phyloP scores from a whole-genome alignment of 2,888 invertebrate genomes.

The Hemistola chrysoprasaria region DNA sequence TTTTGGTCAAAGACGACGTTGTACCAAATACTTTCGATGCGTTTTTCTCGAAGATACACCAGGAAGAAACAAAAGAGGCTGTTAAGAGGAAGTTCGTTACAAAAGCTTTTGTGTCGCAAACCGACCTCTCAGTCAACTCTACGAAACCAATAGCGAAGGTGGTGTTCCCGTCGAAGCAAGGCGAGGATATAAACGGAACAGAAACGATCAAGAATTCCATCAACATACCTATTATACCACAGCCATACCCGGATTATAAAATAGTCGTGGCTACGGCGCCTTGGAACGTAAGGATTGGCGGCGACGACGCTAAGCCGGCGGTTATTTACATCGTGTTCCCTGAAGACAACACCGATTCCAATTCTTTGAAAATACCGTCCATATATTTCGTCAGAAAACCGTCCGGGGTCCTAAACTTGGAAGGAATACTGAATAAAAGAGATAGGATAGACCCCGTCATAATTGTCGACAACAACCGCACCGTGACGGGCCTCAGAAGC shows the following conservation, averaged over 20 bases:
- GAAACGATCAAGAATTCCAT: slow-evolving; percentile 33
- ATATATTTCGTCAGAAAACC: slow-evolving; percentile 59
- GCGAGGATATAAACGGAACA: slow-evolving; percentile 13
- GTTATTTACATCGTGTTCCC: slow-evolving; percentile 62
- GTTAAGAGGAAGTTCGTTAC: slow-evolving; percentile 31
- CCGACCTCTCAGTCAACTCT: slow-evolving; percentile 38
- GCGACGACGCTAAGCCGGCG: slow-evolving; percentile 38
- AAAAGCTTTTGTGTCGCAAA: slow-evolving; percentile 35
- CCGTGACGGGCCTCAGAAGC: slow-evolving; percentile 64
- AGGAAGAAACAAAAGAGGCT: slow-evolving; percentile 34
- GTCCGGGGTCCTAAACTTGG: slow-evolving; percentile 14
- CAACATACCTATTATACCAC: slow-evolving; percentile 53
- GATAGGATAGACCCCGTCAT: slow-evolving; percentile 49
- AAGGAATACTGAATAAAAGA: slow-evolving; percentile 29
- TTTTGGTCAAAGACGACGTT: slow-evolving; percentile 42
- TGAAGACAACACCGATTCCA: slow-evolving; percentile 38
- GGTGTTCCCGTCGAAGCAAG: slow-evolving; percentile 33
- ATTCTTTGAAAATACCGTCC: slow-evolving; percentile 45
- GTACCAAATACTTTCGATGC: slow-evolving; percentile 39
- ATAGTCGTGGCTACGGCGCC: slow-evolving; percentile 67
- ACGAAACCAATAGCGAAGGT: slow-evolving; percentile 54
- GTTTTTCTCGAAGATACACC: slow-evolving; percentile 51
- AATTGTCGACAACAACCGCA: slow-evolving; percentile 62
- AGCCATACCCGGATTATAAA: slow-evolving; percentile 54
- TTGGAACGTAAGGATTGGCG: slow-evolving; percentile 45